Percentiles rank a stretch among this genome's conserved stretches.
phyloP scores from a whole-genome alignment of 2,797 vertebrate genomes.

The Xiphorhynchus erythropygius region DNA sequence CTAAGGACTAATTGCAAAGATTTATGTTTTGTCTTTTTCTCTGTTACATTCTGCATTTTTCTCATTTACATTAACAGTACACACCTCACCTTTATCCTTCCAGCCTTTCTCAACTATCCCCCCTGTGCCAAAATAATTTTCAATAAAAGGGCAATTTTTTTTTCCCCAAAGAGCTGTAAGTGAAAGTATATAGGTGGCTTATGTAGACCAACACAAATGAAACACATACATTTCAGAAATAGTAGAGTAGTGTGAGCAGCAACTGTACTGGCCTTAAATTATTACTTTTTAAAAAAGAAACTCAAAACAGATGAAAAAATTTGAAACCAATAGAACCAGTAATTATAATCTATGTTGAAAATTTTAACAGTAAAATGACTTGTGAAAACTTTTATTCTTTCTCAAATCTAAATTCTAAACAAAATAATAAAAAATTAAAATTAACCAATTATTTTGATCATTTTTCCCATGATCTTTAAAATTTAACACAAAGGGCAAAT shows the following conservation, averaged over 20 bases:
- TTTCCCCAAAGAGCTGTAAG: background rate
- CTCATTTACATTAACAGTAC: background rate
- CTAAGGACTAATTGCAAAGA: background rate
- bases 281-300: background rate
- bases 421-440: background rate
- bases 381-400: background rate
- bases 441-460: background rate
- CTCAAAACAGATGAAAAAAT: background rate
- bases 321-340: background rate
- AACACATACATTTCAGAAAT: background rate
- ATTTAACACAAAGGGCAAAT: background rate
- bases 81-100: background rate
- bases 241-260: background rate
- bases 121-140: background rate
- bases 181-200: background rate
- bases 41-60: background rate
- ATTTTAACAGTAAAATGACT: background rate
- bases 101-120: background rate
- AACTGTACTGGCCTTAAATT: background rate
- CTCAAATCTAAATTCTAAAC: background rate
- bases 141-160: background rate
- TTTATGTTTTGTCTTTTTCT: background rate
- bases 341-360: background rate
- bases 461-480: background rate
- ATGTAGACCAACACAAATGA: background rate